Evolutionary conservation across 2,113 vertebrate genomes (phyloP), one percentile per base, ranked within the genome.

Genomic region (Apus apus): DNA sequence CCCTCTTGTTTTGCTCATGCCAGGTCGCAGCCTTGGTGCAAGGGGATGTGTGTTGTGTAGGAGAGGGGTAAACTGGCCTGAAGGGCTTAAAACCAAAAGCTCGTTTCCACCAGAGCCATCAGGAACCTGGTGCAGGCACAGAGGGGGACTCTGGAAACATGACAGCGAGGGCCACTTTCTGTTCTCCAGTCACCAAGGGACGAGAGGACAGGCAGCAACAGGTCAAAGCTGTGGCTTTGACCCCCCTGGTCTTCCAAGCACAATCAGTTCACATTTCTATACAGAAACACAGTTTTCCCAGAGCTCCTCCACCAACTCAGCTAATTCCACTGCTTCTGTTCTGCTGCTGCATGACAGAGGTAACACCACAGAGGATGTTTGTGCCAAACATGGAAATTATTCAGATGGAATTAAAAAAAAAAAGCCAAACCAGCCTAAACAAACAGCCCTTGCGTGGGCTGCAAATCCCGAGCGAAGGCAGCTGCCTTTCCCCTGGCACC

Each of bases 21-120:
- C 15, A 57, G 67, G 29, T 13, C 48, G 38, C 27, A 32, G 13
- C 20, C 21, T 38, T 14, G 0, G 1, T 1, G 9, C 0, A 1
- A 67, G 32, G 46, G 30, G 22, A 15, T 15, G 11, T 5, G 23
- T 5, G 7, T 4, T 7, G 27, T 20, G 5, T 18, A 4, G 20
- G 62, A 68, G 34, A 19, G 13, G 29, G 11, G n/a, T 15, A 21
- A 26, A 88, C 5, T 1, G 13, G 53, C 27, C 3, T 0, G 3
- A 2, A 8, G 56, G 65, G 51, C 12, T 38, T 53, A 34, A 48
- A 65, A 81, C 7, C 27, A 32, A 46, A 40, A 40, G 38, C 15
- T 15, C 1, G 6, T 9, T 46, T 45, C 51, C 54, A 67, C 5
- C 22, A 15, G 46, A 19, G 21, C 8, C 46, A 48, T 21, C 46